These are phyloP conservation scores for Listrodromus nycthemerus DNA, from an alignment of 2,888 invertebrate genomes.

Conservation along the genomic window DNA sequence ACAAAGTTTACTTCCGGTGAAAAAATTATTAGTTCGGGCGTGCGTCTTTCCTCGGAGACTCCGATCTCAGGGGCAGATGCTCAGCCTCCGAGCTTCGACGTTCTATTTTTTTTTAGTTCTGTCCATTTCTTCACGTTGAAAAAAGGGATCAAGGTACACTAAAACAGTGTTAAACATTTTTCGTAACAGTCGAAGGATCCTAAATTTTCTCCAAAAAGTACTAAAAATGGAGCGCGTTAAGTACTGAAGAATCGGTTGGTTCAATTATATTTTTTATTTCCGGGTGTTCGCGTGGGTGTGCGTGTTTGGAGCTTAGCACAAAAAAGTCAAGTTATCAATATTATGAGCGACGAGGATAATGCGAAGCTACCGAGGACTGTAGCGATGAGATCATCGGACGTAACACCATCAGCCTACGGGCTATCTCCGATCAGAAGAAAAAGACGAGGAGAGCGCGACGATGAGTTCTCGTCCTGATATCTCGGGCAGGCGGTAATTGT, in stretches of 20 bases:
- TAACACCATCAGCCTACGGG: constrained; percentile 39
- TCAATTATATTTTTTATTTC: not conserved
- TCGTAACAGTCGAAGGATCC: not conserved
- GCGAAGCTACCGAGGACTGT: constrained; percentile 32
- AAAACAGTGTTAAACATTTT: not conserved
- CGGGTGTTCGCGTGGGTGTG: not conserved
- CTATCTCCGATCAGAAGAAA: constrained; percentile 53
- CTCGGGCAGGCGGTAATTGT: constrained; percentile 79
- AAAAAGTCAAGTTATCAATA: not conserved
- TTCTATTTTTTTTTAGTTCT: constrained; percentile 9
- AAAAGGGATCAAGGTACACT: constrained; percentile 53
- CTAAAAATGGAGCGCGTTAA: not conserved
- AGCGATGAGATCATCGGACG: constrained; percentile 41
- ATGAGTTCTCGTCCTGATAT: constrained; percentile 63
- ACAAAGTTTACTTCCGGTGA: too few relatives aligned
- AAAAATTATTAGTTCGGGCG: too few relatives aligned
- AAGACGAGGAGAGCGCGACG: constrained; percentile 67
- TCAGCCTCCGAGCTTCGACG: constrained; percentile 47
- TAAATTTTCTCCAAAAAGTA: constrained; percentile 47
- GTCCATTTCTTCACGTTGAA: not conserved
- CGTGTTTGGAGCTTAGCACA: not conserved
- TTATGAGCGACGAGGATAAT: not conserved
- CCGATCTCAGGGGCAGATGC: constrained; percentile 64
- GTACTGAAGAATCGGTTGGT: not conserved
- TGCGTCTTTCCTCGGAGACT: constrained; percentile 61